Conservation (phyloP, 2,888 invertebrate genomes). For the Stenodema calcarata region DNA sequence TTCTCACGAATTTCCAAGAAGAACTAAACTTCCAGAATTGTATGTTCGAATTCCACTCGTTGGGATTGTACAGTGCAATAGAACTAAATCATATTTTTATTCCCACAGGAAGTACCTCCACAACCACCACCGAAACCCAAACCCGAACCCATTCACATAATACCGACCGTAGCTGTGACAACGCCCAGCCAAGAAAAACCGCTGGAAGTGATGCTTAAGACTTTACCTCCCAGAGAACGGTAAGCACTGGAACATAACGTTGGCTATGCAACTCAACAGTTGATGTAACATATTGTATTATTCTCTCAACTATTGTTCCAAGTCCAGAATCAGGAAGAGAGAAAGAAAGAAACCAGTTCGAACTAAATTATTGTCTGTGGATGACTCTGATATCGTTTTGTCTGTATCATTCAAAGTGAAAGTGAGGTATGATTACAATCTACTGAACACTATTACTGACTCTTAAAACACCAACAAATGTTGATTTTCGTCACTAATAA, state of each 20-base stretch:
- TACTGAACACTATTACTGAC: neutral
- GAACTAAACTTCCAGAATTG: no score
- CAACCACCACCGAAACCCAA: conserved; percentile 49
- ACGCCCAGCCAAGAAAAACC: conserved; percentile 53
- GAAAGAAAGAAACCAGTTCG: conserved; percentile 23
- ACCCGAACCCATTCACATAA: conserved; percentile 50
- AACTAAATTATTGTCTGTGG: neutral
- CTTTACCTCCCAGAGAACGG: conserved; percentile 36
- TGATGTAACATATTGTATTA: neutral
- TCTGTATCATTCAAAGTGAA: conserved; percentile 31
- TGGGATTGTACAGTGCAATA: no score
- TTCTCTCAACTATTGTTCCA: neutral
- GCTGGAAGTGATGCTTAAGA: conserved; percentile 34
- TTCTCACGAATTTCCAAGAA: no score
- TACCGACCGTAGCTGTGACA: conserved; percentile 55
- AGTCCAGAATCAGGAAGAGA: conserved; percentile 27
- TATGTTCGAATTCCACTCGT: no score
- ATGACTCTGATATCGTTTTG: conserved; percentile 18
- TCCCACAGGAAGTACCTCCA: conserved; percentile 30
- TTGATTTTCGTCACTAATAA: neutral
- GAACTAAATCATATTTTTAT: neutral
- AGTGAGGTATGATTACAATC: conserved; percentile 20
- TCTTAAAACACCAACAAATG: neutral
- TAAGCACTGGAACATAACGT: neutral
- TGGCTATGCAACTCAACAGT: neutral